A percentile compares a stretch with the other conserved stretches of the same genome.
Conservation (phyloP, 2,888 invertebrate species). For the Sphaerophoria rueppellii region DNA sequence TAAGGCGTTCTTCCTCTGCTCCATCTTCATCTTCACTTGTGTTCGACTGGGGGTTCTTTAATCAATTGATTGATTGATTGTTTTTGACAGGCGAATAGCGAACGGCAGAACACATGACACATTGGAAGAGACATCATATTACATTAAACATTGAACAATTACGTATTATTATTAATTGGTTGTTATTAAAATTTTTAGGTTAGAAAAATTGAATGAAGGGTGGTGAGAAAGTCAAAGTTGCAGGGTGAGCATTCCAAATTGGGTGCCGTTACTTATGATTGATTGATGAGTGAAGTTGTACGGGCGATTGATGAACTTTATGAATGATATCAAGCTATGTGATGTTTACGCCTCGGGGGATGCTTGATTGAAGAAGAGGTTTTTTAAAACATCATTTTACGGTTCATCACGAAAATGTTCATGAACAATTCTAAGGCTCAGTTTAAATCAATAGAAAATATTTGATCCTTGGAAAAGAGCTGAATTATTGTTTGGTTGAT, state of each 20-base stretch:
- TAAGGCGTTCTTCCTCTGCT: constrained; percentile 57
- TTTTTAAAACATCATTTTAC: too few species aligned
- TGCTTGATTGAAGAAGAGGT: too few species aligned
- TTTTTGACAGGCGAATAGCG: constrained; percentile 24
- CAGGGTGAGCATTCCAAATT: constrained; percentile 25
- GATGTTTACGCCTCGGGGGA: too few species aligned
- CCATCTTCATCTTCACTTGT: constrained; percentile 48
- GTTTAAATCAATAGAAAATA: too few species aligned
- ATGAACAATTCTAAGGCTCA: too few species aligned
- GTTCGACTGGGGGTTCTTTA: too few species aligned
- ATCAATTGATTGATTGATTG: background rate
- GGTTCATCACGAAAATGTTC: too few species aligned
- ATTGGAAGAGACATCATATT: constrained; percentile 62
- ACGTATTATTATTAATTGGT: constrained; percentile 29
- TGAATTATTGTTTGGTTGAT: too few species aligned
- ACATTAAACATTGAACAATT: constrained; percentile 57
- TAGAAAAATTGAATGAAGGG: constrained; percentile 41
- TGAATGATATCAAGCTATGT: background rate
- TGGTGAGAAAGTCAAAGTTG: constrained; percentile 21
- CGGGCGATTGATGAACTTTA: background rate
- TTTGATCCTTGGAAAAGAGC: too few species aligned
- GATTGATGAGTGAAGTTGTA: constrained; percentile 6
- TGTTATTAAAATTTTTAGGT: constrained; percentile 5
- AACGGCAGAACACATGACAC: constrained; percentile 47
- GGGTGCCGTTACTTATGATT: constrained; percentile 39